Base-by-base conservation (phyloP, 2,113 vertebrate genomes). In the Coryphaenoides rupestris region DNA sequence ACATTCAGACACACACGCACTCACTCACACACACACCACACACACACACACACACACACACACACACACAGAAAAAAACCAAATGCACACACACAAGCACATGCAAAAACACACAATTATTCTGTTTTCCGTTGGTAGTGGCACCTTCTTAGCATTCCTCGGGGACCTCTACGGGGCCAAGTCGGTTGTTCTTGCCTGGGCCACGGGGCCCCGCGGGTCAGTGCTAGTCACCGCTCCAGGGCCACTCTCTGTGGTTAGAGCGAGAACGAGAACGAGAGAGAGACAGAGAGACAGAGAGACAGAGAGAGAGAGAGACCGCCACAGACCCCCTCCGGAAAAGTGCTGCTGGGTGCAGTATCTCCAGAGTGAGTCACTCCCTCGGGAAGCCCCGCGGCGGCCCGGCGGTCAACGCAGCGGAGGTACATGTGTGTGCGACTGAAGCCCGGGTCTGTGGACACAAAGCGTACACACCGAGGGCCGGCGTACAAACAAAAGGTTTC, bases 151-250 rank as follows among this genome's bases (percentile, higher is more conserved):
- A 62, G 56, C 62, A 15, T 66, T 65, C 58, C 68, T 73, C 21
- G 21, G 45, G 60, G 66, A 58, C 55, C 68, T 59, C 2, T 14
- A 55, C 62, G 70, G 75, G 60, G 21, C 69, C 57, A 65, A 58
- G 65, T 47, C 47, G 78, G 70, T 79, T 58, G 71, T 33, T 65
- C 62, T 49, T 22, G 77, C 77, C 82, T 76, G 70, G 47, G 53
- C 28, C 61, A 33, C 24, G 60, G 74, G 76, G 71, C 70, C n/a
- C 47, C 47, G 16, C 6, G 15, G 79, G 86, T 82, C 80, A 75
- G 49, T 46, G 54, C 59, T 59, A 13, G 21, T 63, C 63, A 71
- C 69, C 62, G 73, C 78, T 83, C 57, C 55, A 55, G 80, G 79
- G 47, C 47, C n/a, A n/a, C 47, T 50, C 47, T 50, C 47, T 47